Base-by-base conservation (phyloP, 1,140 invertebrate species). In the Heliconius eleuchia region DNA sequence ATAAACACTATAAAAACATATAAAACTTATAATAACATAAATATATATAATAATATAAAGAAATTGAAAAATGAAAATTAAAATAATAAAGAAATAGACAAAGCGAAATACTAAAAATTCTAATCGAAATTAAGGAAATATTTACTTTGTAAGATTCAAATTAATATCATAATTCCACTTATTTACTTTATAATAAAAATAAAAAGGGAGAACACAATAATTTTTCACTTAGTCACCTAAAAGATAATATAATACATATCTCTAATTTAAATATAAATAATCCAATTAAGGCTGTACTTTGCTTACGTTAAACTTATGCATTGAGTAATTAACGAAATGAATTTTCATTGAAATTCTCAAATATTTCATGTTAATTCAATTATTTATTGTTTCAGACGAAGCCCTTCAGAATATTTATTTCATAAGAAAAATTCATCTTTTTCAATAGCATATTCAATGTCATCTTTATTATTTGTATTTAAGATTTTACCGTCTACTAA, bases 361-460 rank as follows among this genome's bases (percentile, higher is more conserved):
- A 66, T 66, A 66, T 66, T 66, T 66, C 60, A 66, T 66, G 23
- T 66, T 66, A 66, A 66, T 66, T 66, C 23, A 66, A 66, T 66
- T 66, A 66, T 66, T 66, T 66, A 66, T 66, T 66, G 60, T 66
- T 66, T 66, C 60, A 66, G 60, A 66, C 60, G 50, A 66, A 66
- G 60, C 60, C 16, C 60, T 30, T 66, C 23, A 30, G 23, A 66
- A 66, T 66, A 66, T 27, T 60, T 60, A 66, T 27, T 60, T 60
- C 55, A 60, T 60, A 23, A 60, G n/a, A 2, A 60, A 60, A 23
- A 30, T 66, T 27, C 23, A 66, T 66, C 60, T 16, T 66, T 66
- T 66, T 66, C 3, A 66, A 30, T 66, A 30, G n/a, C 39, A 73
- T 16, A 8, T 73, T 42, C n/a, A 73, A 19, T 73, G 72, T 73